Conservation (phyloP, 2,797 vertebrate species). For the Sebastes itinus region DNA sequence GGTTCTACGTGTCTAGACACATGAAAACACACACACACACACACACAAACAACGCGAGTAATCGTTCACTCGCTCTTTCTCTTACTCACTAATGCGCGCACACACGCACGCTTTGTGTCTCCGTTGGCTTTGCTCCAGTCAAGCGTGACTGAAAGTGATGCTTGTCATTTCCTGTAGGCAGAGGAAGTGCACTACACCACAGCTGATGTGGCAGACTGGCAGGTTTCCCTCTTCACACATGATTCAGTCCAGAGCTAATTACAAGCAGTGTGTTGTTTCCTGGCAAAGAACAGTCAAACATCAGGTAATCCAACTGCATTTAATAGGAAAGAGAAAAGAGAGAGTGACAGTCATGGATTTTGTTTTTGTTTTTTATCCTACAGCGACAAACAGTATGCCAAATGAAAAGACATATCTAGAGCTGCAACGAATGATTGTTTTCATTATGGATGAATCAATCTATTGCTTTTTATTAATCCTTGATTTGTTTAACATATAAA, state of each 20-base stretch:
- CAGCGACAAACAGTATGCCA: background rate
- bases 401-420: background rate
- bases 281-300: constrained; percentile 20
- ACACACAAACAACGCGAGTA: background rate
- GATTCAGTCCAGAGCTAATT: constrained; percentile 52
- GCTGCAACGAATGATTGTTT: background rate
- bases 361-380: background rate
- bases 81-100: no score
- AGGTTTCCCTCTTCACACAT: constrained; percentile 59
- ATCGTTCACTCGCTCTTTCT: background rate
- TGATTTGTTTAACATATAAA: background rate
- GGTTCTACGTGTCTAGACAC: background rate
- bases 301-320: constrained; percentile 26
- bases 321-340: background rate
- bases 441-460: background rate
- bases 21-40: background rate
- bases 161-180: constrained; percentile 60
- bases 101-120: constrained; percentile 9
- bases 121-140: constrained; percentile 35
- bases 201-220: constrained; percentile 60
- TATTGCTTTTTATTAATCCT: background rate
- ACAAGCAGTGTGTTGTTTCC: constrained; percentile 30
- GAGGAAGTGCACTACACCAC: constrained; percentile 44
- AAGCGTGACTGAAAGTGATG: constrained; percentile 50
- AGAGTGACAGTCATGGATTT: background rate